phyloP scores from a whole-genome alignment of 1,140 invertebrate species.

The Zaprionus camerounensis region DNA sequence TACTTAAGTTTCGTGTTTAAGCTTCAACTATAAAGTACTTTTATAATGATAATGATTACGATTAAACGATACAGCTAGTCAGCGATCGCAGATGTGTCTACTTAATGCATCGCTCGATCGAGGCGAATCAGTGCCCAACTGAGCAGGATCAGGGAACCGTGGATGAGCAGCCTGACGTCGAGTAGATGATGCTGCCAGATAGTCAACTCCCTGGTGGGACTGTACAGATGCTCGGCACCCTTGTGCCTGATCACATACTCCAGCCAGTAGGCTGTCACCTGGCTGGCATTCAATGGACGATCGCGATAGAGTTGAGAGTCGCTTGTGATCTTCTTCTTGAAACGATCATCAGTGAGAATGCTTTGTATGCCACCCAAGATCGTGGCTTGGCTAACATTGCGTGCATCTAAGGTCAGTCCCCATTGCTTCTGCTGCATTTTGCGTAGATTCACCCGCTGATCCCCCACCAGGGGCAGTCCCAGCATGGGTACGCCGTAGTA shows the following conservation, averaged over 20 bases:
- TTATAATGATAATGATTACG: constrained; percentile 42
- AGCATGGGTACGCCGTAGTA: constrained; percentile 89
- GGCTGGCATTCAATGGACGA: constrained; percentile 61
- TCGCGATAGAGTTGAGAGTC: constrained; percentile 66
- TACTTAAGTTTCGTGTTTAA: constrained; percentile 70
- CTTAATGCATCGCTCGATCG: neutral
- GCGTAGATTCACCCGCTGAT: constrained; percentile 86
- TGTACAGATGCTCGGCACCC: constrained; percentile 82
- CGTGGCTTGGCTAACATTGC: constrained; percentile 66
- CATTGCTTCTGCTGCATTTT: constrained; percentile 83
- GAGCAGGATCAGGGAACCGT: constrained; percentile 8
- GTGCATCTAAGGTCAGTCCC: constrained; percentile 79
- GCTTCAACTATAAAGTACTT: constrained; percentile 50
- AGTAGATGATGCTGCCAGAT: constrained; percentile 45
- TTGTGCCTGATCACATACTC: constrained; percentile 83
- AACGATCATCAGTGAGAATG: constrained; percentile 44
- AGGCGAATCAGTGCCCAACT: constrained; percentile 9
- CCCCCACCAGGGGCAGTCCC: constrained; percentile 88
- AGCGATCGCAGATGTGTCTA: constrained; percentile 39
- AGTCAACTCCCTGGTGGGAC: constrained; percentile 52
- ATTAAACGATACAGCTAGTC: constrained; percentile 76
- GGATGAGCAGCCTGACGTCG: constrained; percentile 48
- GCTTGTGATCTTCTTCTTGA: constrained; percentile 19
- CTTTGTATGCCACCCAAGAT: constrained; percentile 44
- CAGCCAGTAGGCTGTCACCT: constrained; percentile 62